Conservation (phyloP, 1,140 invertebrate genomes). For the Bombus consobrinus region DNA sequence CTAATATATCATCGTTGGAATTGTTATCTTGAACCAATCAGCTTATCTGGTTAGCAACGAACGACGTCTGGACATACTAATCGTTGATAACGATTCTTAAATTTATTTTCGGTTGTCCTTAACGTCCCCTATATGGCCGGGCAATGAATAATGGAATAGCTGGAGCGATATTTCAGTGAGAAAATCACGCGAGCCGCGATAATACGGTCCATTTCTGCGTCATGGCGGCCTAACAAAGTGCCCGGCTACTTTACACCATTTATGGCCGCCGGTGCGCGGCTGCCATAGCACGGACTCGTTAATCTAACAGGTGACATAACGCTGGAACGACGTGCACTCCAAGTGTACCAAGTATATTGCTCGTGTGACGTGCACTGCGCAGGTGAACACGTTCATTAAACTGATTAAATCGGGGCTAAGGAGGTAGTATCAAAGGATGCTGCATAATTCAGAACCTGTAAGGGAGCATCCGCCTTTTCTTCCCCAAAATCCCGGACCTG, state of each 20-base stretch:
- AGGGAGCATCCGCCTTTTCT: not conserved
- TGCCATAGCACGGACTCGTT: slow-evolving; percentile 1
- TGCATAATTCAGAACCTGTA: slow-evolving; percentile 8
- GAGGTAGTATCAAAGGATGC: not conserved
- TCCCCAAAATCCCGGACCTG: not conserved
- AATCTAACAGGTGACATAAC: slow-evolving; percentile 45
- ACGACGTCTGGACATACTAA: no score
- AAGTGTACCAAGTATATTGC: slow-evolving; percentile 23
- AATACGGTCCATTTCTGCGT: slow-evolving; percentile 10
- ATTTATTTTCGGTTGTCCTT: not conserved
- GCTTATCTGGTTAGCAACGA: not conserved
- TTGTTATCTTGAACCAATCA: not conserved
- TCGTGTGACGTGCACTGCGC: not conserved
- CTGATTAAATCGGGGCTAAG: slow-evolving; percentile 15
- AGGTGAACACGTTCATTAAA: slow-evolving; percentile 43
- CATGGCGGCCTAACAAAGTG: slow-evolving; percentile 13
- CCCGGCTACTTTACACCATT: slow-evolving; percentile 26
- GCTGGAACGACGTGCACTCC: slow-evolving; percentile 8
- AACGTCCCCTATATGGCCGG: not conserved
- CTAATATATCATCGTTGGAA: no score
- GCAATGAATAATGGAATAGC: not conserved
- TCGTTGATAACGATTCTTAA: not conserved
- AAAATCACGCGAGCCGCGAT: slow-evolving; percentile 11
- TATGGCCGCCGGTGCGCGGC: slow-evolving; percentile 1
- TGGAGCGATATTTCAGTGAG: not conserved